Evolutionary conservation across 2,888 invertebrate species (phyloP), one percentile per base, ranked within the genome.

Genomic region (Muschampia plurimacula): DNA sequence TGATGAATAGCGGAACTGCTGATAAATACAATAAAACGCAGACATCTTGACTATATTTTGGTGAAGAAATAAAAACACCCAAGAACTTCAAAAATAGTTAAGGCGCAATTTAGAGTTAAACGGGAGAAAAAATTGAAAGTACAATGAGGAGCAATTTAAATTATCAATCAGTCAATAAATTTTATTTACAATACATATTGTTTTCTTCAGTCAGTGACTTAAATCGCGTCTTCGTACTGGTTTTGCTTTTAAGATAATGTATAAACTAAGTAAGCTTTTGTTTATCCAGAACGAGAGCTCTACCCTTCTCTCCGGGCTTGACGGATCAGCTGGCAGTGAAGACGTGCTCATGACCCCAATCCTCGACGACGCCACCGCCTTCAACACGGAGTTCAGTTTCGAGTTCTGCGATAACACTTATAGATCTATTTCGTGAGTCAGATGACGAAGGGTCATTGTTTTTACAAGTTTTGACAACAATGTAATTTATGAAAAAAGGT

Each of bases 351-450:
- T 97, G 96, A 97, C 96, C 81, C 97, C 97, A 0, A 87, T 97
- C 12, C 92, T 97, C 3, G 97, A 97, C 81, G 93, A 93, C 55
- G 81, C 86, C 6, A 86, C 84, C 60, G 96, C 96, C 52, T 86
- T 96, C 95, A 81, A 96, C 95, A 89, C 96, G 74, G 97, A 97
- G 81, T 97, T 97, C 84, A 96, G 96, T 87, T 97, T 97, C 85
- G 97, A 97, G 87, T 97, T 97, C 85, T 96, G 97, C 82, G 97
- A 97, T 90, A 96, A 97, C 81, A 97, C 96, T 83, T 97, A 98
- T 89, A 96, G 97, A 96, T 57, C 60, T 65, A 66, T 59, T 74
- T 72, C 72, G 72, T 72, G 72, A 72, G 72, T 72, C 64, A 10
- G 46, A 68, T 68, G 68, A 72, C 72, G 68, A 15, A 72, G 62